A percentile compares a stretch with the other conserved stretches of the same genome.
phyloP scores from a whole-genome alignment of 2,888 invertebrate species.

The Agrotis ipsilon region DNA sequence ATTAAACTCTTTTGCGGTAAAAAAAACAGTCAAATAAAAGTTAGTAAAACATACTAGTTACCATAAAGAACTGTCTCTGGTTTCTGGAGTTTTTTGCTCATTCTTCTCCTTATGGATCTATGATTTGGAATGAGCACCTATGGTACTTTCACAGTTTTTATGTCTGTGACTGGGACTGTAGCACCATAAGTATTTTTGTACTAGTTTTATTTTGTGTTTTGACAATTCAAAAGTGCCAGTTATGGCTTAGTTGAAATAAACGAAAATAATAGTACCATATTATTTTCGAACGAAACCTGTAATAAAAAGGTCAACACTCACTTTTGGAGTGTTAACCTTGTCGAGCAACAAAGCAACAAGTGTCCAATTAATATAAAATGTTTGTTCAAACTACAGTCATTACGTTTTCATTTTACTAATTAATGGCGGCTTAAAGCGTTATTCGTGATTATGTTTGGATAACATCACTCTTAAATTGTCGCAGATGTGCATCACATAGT shows the following conservation, averaged over 20 bases:
- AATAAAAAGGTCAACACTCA: neutral
- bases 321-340: conserved; percentile 10
- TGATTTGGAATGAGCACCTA: too few relatives aligned
- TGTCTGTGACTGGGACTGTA: too few relatives aligned
- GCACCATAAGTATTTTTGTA: too few relatives aligned
- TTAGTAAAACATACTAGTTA: too few relatives aligned
- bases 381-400: neutral
- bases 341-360: conserved; percentile 36
- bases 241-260: too few relatives aligned
- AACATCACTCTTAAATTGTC: neutral
- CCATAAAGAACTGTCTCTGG: conserved; percentile 3
- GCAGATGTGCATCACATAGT: too few relatives aligned
- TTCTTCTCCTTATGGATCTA: too few relatives aligned
- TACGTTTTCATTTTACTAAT: conserved; percentile 12
- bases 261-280: neutral
- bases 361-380: conserved; percentile 27
- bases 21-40: too few relatives aligned
- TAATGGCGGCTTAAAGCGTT: neutral
- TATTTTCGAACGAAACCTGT: conserved; percentile 1
- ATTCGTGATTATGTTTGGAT: neutral
- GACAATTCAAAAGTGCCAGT: too few relatives aligned
- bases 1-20: neutral
- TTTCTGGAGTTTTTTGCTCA: too few relatives aligned
- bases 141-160: too few relatives aligned
- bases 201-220: too few relatives aligned